Base-by-base conservation (phyloP, 2,888 invertebrate genomes). In the Leptarthrus brevirostris region DNA sequence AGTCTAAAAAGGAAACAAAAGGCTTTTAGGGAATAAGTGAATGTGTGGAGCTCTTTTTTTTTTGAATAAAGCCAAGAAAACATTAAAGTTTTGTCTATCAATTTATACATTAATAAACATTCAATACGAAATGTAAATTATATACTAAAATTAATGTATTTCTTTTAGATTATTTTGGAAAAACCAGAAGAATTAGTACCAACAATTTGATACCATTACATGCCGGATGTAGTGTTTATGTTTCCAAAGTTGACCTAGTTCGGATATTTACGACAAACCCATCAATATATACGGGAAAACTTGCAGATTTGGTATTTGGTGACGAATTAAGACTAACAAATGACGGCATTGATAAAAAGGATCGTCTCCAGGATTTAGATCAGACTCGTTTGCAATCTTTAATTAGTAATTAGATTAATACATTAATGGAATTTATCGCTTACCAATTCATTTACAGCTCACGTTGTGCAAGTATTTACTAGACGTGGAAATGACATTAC, bases 291-390 rank as follows among this genome's bases (percentile, higher is more conserved):
- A 83, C 83, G 2, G 82, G 81, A 0, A 81, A 83, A 4, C 77
- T 85, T 0, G 80, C 81, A 58, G 82, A 84, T 71, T 78, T 85
- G 58, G 80, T 85, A 3, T 82, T 85, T 79, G 83, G 84, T 18
- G 78, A 80, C 58, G 80, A 81, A 6, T 75, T 77, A 30, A 58
- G 82, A 14, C 79, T 78, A 24, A 79, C 77, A 52, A 79, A 81
- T n/a, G 81, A 81, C 3, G 74, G 78, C 10, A 76, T 78, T 0
- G 78, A 78, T 36, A 74, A 74, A 0, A 74, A 76, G 66, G 79
- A 81, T 61, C 78, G 78, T 3, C 70, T 81, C 6, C 73, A 76
- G 26, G 76, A 78, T 3, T 75, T 82, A 1, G 81, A 84, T 70
- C 77, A 77, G 34, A 79, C 79, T 34, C 76, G 79, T 30, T 76